Base-by-base conservation (phyloP, 2,888 invertebrate species). In the Sussaba pulchella region DNA sequence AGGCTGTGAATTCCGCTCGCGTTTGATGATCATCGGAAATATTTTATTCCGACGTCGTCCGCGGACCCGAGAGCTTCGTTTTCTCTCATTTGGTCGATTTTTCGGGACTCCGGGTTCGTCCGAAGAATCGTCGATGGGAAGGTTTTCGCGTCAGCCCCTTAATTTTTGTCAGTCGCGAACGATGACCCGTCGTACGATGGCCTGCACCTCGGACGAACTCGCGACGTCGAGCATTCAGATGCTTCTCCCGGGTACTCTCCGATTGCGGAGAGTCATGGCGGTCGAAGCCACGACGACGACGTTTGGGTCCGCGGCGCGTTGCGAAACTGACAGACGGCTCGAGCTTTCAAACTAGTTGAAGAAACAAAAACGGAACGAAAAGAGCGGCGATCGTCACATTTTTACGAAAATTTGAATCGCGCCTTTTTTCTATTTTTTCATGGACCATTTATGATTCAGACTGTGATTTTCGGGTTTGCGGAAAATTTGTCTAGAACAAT, bases 211-310 rank as follows among this genome's bases (percentile, higher is more conserved):
- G 50, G 64, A 50, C 63, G 36, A 74, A 54, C 74, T 70, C 66
- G 31, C 43, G 17, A n/a, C 17, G 50, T 59, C 85, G 87, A 86
- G 85, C 87, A 85, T 89, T 83, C 66, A 83, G 82, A 83, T 82
- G 83, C 59, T 83, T 84, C 80, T 83, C 78, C 52, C 61, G 72
- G 36, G 63, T 50, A 52, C 77, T 69, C 67, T 80, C 64, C 79
- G 82, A 84, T 85, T 59, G 84, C 79, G 52, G 50, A 83, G 78
- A 74, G 85, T 82, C 88, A 88, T 88, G 84, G 82, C 88, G 86
- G n/a, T 81, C 82, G 81, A 77, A 9, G 43, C 50, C 24, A 45
- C 24, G 63, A 72, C 43, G 64, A 24, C 10, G 70, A 57, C 41
- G 67, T 66, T 67, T 77, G 50, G 45, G 70, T 59, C 54, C 73